Evolutionary conservation across 2,113 vertebrate genomes (phyloP), one percentile per base, ranked within the genome.

Genomic region (Uria aalge): DNA sequence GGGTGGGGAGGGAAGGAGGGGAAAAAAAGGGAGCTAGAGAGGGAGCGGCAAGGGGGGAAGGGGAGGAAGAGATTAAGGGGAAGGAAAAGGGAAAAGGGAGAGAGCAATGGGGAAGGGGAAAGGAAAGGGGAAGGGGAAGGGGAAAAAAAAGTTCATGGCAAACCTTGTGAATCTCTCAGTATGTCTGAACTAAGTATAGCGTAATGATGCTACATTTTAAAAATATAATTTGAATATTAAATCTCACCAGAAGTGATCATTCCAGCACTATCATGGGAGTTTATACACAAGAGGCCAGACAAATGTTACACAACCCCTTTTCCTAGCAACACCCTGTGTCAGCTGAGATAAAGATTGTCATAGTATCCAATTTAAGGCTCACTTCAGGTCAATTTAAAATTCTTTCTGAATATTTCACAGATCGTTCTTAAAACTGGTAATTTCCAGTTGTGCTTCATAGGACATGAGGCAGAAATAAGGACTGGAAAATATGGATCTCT

Each of bases 151-250:
- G 6, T n/a, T 26, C 16, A 53, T 18, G 50, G 47, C 7, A 77
- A 74, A 80, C 10, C 8, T 84, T 45, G 52, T 5, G 12, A 83
- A 86, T 55, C 7, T 88, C 38, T 90, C n/a, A 1, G 1, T 56
- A 18, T 94, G 10, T 19, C 24, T 88, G 48, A 84, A 56, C 26
- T 83, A 93, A 74, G 8, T 64, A 63, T 22, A 72, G 24, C 62
- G 23, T 66, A 84, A 81, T 47, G 27, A 64, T 1, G 6, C 22
- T 71, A 41, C 11, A n/a, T 72, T 95, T 94, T 72, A 78, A 43
- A 84, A 91, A 64, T 64, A 86, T 18, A 81, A 59, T 92, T 91
- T 81, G 24, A 76, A 85, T 91, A 78, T 53, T 81, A 68, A 75
- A 64, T 86, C 50, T 90, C 14, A 74, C 63, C 32, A 63, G 41